phyloP scores from a whole-genome alignment of 2,888 invertebrate species.

The Temnothorax ravouxi region DNA sequence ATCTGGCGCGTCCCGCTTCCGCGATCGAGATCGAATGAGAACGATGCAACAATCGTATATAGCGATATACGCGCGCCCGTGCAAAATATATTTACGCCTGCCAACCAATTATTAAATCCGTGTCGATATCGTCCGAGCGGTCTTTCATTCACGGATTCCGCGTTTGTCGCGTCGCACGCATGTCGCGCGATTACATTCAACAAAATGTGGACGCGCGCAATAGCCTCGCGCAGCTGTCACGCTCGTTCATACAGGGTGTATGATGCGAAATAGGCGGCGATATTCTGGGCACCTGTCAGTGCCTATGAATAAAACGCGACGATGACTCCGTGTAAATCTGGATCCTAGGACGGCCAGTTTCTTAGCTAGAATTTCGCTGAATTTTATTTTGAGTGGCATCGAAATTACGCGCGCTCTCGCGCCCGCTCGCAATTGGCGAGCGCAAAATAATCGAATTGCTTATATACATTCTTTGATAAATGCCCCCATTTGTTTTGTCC shows the following conservation, averaged over 20 bases:
- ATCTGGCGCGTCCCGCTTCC: constrained; percentile 37
- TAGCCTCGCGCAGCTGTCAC: constrained; percentile 24
- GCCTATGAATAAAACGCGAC: constrained; percentile 28
- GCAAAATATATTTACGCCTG: not conserved
- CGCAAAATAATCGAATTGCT: constrained; percentile 11
- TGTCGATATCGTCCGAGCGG: not conserved
- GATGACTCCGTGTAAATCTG: constrained; percentile 7
- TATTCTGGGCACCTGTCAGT: constrained; percentile 24
- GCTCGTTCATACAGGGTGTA: not conserved
- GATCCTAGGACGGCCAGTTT: not conserved
- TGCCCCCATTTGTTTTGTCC: not conserved
- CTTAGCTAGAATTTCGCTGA: not conserved
- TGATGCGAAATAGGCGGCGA: constrained; percentile 16
- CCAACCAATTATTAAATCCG: constrained; percentile 9
- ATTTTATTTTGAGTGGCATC: constrained; percentile 5
- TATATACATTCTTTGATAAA: constrained; percentile 3
- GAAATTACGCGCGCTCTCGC: not conserved
- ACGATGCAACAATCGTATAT: not conserved
- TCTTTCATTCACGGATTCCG: constrained; percentile 29
- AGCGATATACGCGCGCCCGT: not conserved
- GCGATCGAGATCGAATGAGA: constrained; percentile 1
- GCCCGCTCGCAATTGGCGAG: no score
- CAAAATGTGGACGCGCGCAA: constrained; percentile 17
- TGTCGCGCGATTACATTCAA: constrained; percentile 15
- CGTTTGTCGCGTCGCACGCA: not conserved